Conservation (phyloP, 2,113 vertebrate species). For the Condylura cristata region DNA sequence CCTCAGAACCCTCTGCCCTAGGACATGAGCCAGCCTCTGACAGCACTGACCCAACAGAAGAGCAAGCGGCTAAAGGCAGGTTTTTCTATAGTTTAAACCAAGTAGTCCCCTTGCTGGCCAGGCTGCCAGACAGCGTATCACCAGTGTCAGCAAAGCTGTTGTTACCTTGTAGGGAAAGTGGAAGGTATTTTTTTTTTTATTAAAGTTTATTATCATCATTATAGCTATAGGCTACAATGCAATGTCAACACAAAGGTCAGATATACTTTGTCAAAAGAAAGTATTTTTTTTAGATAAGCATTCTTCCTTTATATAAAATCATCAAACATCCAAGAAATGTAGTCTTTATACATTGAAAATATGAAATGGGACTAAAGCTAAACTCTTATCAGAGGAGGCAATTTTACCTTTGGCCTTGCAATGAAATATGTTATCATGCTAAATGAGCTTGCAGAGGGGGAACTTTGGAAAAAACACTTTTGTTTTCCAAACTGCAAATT, state of each 20-base stretch:
- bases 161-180: not conserved
- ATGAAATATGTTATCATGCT: not conserved
- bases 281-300: conserved; percentile 5
- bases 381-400: not conserved
- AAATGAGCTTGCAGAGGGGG: not conserved
- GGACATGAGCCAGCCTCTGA: not conserved
- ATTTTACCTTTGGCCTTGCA: conserved; percentile 6
- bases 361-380: not conserved
- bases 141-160: not conserved
- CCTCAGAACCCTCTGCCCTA: not conserved
- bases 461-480: not conserved
- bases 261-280: not conserved
- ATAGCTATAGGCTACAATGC: not conserved
- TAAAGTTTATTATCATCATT: not conserved
- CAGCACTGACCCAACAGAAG: not conserved
- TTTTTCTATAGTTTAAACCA: not conserved
- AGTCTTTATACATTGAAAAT: not conserved
- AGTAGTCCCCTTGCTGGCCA: not conserved
- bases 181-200: not conserved
- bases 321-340: not conserved
- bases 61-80: not conserved
- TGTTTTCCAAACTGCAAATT: not conserved
- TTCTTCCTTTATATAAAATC: not conserved
- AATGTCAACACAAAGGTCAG: conserved; percentile 26
- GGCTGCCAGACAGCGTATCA: not conserved